A percentile compares a stretch with the other conserved stretches of the same genome.
Conservation (phyloP, 2,888 invertebrate species). For the Imbricaverruca yamaguchii region DNA sequence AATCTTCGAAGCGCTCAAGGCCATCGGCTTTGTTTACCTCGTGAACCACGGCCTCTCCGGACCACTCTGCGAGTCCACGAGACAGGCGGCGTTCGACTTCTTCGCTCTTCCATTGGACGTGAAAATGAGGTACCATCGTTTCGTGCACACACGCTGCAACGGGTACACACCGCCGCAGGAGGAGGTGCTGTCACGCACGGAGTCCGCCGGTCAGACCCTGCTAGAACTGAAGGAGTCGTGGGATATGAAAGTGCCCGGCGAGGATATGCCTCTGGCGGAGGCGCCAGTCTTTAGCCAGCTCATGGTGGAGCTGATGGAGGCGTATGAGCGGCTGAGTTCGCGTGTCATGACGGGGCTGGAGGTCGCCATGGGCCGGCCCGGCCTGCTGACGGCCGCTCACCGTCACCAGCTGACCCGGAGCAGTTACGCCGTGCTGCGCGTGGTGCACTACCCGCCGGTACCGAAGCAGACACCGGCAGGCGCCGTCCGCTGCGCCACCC, state of each 20-base stretch:
- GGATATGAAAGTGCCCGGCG: background rate
- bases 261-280: conserved; percentile 10
- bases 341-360: background rate
- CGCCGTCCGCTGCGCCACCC: conserved; percentile 59
- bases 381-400: background rate
- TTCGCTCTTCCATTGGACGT: conserved; percentile 17
- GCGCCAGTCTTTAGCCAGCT: conserved; percentile 14
- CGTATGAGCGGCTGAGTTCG: conserved; percentile 7
- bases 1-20: conserved; percentile 24
- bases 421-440: conserved; percentile 45
- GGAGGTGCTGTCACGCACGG: background rate
- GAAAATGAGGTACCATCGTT: conserved; percentile 1
- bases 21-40: conserved; percentile 30
- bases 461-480: conserved; percentile 40
- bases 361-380: background rate
- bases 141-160: background rate
- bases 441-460: conserved; percentile 62
- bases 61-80: background rate
- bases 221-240: background rate
- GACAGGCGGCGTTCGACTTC: background rate
- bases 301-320: conserved; percentile 1
- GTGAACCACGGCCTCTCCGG: conserved; percentile 27
- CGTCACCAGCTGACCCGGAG: background rate
- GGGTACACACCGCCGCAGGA: background rate
- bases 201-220: background rate